Percentiles rank a stretch among this genome's conserved stretches.
Conservation (phyloP, 2,888 invertebrate genomes). For the Chrysodeixis includens region DNA sequence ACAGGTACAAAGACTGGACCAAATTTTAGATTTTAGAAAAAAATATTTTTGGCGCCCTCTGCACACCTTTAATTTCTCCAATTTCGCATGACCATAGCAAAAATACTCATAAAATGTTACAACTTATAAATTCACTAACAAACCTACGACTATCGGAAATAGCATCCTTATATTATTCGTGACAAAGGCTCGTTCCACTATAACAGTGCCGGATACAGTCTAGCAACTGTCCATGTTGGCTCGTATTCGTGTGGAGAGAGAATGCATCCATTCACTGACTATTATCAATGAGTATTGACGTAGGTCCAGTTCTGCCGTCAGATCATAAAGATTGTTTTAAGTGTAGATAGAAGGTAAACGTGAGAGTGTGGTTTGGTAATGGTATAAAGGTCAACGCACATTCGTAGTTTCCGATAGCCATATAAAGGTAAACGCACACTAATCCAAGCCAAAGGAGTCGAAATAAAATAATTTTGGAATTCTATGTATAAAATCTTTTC, state of each 20-base stretch:
- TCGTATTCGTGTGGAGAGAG: conserved; percentile 13
- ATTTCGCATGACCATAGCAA: not conserved
- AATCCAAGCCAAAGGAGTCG: too few species aligned
- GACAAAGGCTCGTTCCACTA: conserved; percentile 41
- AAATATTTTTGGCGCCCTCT: too few species aligned
- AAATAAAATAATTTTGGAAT: too few species aligned
- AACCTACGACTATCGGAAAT: not conserved
- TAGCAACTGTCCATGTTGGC: not conserved
- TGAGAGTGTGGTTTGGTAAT: not conserved
- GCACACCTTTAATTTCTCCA: too few species aligned
- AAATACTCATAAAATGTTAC: not conserved
- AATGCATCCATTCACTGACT: conserved; percentile 19
- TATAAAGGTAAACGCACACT: too few species aligned
- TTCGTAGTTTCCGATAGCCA: too few species aligned
- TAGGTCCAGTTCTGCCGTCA: not conserved
- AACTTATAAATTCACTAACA: not conserved
- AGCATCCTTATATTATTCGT: not conserved
- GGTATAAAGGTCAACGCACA: too few species aligned
- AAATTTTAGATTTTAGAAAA: too few species aligned
- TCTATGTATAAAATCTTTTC: too few species aligned
- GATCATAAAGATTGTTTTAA: not conserved
- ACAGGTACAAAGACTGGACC: too few species aligned
- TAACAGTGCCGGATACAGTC: conserved; percentile 27
- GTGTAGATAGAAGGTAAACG: not conserved
- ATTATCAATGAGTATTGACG: not conserved